phyloP scores from a whole-genome alignment of 2,797 vertebrate species.

The Danio choprae region DNA sequence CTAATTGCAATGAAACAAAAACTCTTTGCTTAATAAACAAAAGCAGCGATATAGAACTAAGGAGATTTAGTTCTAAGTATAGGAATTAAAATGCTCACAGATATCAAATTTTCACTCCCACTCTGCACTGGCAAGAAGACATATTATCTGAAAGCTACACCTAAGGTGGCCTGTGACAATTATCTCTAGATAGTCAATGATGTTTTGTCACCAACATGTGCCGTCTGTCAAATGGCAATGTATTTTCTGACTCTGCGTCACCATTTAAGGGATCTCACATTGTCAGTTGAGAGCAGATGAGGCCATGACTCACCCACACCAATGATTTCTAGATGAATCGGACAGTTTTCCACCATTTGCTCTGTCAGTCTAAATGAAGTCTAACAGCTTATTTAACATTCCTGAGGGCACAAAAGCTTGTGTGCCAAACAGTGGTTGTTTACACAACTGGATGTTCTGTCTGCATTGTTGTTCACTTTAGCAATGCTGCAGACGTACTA shows the following conservation, averaged over 20 bases:
- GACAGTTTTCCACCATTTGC: neutral
- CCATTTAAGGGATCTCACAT: conserved; percentile 6
- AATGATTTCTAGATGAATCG: conserved; percentile 23
- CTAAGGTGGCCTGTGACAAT: conserved; percentile 30
- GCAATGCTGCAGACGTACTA: conserved; percentile 43
- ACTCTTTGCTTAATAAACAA: conserved; percentile 33
- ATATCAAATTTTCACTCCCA: conserved; percentile 37
- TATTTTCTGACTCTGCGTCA: conserved; percentile 24
- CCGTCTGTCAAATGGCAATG: conserved; percentile 22
- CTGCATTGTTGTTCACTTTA: conserved; percentile 51
- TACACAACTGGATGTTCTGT: conserved; percentile 50
- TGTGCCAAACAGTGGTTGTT: conserved; percentile 47
- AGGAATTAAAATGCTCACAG: conserved; percentile 1
- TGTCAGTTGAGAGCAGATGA: conserved; percentile 16
- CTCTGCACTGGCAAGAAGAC: neutral
- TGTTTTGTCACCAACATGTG: conserved; percentile 28
- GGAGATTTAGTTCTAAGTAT: conserved; percentile 16
- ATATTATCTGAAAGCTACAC: conserved; percentile 17
- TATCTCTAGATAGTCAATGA: conserved; percentile 16
- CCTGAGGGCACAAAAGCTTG: conserved; percentile 19
- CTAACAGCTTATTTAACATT: conserved; percentile 41
- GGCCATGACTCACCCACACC: neutral
- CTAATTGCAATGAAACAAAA: conserved; percentile 23
- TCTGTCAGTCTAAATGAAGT: conserved; percentile 38
- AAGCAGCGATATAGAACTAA: conserved; percentile 18